Percentiles rank a stretch among this genome's conserved stretches.
Evolutionary conservation across 2,797 vertebrate genomes (phyloP).

Genomic region (Gallinago stenura): DNA sequence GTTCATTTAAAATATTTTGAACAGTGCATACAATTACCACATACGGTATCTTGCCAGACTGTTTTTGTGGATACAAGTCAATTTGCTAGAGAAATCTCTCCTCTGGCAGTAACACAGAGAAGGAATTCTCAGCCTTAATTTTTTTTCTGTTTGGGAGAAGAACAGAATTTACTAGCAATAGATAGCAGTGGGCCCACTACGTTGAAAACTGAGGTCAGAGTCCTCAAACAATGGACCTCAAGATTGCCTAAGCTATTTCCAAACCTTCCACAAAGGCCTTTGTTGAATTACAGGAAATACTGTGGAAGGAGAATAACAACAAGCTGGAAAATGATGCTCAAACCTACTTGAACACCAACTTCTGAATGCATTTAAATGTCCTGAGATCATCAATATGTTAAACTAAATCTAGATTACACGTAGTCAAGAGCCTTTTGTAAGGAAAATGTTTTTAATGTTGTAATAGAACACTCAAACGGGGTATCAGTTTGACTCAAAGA

Average conservation of each 20-base stretch:
- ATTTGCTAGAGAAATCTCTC: conserved; percentile 55
- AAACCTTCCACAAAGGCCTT: conserved; percentile 8
- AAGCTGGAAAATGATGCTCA: conserved; percentile 6
- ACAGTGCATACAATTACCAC: conserved; percentile 73
- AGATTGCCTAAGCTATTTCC: background rate
- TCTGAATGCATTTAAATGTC: background rate
- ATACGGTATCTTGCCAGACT: conserved; percentile 55
- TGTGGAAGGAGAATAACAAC: background rate
- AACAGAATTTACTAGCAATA: background rate
- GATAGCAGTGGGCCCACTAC: background rate
- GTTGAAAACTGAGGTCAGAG: background rate
- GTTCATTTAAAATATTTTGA: conserved; percentile 84
- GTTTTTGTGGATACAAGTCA: conserved; percentile 71
- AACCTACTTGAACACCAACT: background rate
- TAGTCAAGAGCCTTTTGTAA: background rate
- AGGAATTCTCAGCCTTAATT: background rate
- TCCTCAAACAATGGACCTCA: background rate
- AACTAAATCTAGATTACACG: background rate
- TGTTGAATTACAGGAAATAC: conserved; percentile 36
- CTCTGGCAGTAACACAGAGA: conserved; percentile 4
- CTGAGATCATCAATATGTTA: background rate
- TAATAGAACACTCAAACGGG: background rate
- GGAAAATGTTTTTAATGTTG: background rate
- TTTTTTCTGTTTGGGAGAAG: background rate
- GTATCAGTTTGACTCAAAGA: background rate